Evolutionary conservation across 2,888 invertebrate species (phyloP).

Genomic region (Pseudoips prasinana): DNA sequence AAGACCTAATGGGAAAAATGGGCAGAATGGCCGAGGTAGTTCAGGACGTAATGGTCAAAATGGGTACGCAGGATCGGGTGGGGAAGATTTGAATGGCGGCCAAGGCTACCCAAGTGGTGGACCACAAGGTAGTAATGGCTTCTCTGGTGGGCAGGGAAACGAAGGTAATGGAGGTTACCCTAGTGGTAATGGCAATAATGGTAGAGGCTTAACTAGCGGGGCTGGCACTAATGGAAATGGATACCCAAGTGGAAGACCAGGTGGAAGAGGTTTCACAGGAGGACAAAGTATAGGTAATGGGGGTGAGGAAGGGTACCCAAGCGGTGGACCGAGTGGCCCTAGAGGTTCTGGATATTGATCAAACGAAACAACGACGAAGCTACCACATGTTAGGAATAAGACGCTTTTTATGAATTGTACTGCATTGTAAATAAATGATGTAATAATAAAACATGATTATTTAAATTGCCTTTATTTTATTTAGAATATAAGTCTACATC

Average conservation of each 20-base stretch:
- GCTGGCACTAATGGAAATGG: slow-evolving; percentile 12
- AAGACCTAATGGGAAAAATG: slow-evolving; percentile 20
- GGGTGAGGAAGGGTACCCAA: slow-evolving; percentile 61
- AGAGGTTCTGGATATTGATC: slow-evolving; percentile 69
- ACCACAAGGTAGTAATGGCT: not conserved
- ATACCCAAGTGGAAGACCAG: slow-evolving; percentile 42
- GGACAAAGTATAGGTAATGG: slow-evolving; percentile 34
- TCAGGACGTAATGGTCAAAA: not conserved
- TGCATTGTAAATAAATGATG: slow-evolving; percentile 27
- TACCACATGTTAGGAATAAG: slow-evolving; percentile 5
- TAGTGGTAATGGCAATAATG: slow-evolving; percentile 5
- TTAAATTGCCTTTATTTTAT: slow-evolving; percentile 18
- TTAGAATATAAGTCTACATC: slow-evolving; percentile 11
- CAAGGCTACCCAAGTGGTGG: slow-evolving; percentile 12
- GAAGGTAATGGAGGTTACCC: not conserved
- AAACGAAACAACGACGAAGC: slow-evolving; percentile 9
- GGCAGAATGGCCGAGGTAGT: not conserved
- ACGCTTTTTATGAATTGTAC: slow-evolving; percentile 10
- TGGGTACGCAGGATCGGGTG: not conserved
- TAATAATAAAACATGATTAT: slow-evolving; percentile 7
- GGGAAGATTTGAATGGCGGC: not conserved
- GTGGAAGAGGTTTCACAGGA: slow-evolving; percentile 28
- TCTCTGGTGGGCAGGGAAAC: not conserved
- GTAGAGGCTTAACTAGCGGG: not conserved
- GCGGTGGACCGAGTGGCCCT: slow-evolving; percentile 64